A percentile compares a stretch with the other conserved stretches of the same genome.
Conservation (phyloP, 2,888 invertebrate genomes). For the Ellobium chinense region DNA sequence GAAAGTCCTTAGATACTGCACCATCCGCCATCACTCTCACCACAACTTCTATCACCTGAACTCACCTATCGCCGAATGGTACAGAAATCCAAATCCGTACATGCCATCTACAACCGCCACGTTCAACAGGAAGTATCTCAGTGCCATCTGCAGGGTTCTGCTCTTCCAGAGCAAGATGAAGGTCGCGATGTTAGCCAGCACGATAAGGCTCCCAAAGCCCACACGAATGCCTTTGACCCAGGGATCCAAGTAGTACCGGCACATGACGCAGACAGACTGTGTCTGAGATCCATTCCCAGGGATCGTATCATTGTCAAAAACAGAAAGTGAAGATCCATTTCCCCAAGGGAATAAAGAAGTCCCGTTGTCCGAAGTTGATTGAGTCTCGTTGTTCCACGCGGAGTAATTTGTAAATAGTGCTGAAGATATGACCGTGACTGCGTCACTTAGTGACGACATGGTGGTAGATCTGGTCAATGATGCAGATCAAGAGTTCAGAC, state of each 20-base stretch:
- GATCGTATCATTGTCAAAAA: no score
- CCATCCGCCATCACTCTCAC: neutral
- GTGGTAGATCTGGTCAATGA: no score
- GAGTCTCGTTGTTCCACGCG: no score
- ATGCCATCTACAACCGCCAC: conserved; percentile 9
- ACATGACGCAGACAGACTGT: neutral
- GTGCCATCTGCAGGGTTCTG: neutral
- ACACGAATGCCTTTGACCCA: conserved; percentile 15
- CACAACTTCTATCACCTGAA: neutral
- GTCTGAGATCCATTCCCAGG: no score
- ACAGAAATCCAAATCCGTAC: conserved; percentile 15
- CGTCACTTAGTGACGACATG: no score
- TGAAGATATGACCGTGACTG: no score
- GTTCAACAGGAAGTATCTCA: conserved; percentile 8
- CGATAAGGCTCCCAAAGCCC: conserved; percentile 5
- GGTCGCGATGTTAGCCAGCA: neutral
- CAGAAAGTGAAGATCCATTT: no score
- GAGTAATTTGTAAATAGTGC: no score
- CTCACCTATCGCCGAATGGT: conserved; percentile 24
- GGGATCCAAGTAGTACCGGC: neutral
- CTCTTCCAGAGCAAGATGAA: neutral
- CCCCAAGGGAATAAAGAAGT: no score
- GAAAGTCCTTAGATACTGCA: no score
- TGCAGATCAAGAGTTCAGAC: no score
- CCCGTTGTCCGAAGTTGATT: no score